phyloP scores from a whole-genome alignment of 2,797 vertebrate species.

The Microhierax caerulescens region DNA sequence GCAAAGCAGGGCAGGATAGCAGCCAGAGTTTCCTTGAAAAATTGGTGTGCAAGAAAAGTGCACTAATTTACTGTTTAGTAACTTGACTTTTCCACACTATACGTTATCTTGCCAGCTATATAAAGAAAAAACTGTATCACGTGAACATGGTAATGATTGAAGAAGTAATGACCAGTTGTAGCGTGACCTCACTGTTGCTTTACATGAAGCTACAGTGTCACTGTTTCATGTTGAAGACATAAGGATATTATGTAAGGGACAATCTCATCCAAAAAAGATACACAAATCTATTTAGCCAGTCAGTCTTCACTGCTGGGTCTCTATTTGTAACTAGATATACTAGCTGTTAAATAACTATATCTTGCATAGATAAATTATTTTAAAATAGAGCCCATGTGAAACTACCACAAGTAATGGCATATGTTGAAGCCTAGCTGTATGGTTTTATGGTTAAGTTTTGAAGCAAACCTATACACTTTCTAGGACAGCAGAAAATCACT shows the following conservation, averaged over 20 bases:
- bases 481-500: not conserved
- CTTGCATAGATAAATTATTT: not conserved
- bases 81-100: not conserved
- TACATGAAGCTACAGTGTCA: not conserved
- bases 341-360: not conserved
- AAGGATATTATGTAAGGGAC: not conserved
- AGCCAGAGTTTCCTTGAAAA: not conserved
- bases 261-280: not conserved
- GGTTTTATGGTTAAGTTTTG: not conserved
- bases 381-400: not conserved
- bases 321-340: not conserved
- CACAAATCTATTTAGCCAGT: not conserved
- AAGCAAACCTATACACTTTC: not conserved
- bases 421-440: not conserved
- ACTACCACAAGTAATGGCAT: not conserved
- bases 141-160: not conserved
- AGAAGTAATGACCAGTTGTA: not conserved
- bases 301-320: not conserved
- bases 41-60: not conserved
- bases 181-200: not conserved
- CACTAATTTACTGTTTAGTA: not conserved
- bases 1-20: not conserved
- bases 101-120: not conserved
- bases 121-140: not conserved
- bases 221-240: not conserved